Percentiles rank a stretch among this genome's conserved stretches.
phyloP scores from a whole-genome alignment of 2,888 invertebrate genomes.

The Cheilosia grossa region DNA sequence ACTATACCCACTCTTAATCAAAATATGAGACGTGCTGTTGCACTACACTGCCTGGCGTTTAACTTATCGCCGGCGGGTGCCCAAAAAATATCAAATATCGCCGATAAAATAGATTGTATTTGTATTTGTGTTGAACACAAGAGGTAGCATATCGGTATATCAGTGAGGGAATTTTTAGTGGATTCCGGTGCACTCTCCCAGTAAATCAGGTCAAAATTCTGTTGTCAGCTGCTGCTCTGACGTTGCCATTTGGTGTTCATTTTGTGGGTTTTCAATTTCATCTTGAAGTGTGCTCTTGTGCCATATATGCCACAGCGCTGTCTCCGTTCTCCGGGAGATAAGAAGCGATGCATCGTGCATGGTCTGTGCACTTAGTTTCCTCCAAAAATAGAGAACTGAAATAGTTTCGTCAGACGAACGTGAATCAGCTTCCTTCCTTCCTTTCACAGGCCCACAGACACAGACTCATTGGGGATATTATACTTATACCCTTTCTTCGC shows the following conservation, averaged over 20 bases:
- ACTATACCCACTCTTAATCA: constrained; percentile 29
- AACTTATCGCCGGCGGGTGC: background rate
- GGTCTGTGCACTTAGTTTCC: constrained; percentile 10
- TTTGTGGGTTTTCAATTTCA: constrained; percentile 11
- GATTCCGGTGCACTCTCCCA: constrained; percentile 5
- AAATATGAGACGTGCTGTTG: constrained; percentile 33
- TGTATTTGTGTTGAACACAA: constrained; percentile 2
- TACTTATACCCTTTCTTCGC: constrained; percentile 1
- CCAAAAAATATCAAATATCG: constrained; percentile 60
- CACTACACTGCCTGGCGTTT: constrained; percentile 37
- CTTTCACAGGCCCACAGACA: constrained; percentile 4
- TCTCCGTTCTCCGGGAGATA: constrained; percentile 39
- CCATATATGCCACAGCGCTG: background rate
- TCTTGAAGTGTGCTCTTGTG: constrained; percentile 34
- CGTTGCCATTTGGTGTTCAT: background rate
- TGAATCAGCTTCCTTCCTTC: constrained; percentile 63
- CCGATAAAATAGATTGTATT: constrained; percentile 53
- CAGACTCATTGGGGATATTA: constrained; percentile 9
- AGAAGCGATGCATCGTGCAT: constrained; percentile 30
- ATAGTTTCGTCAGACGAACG: constrained; percentile 41
- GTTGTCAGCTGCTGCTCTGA: constrained; percentile 26
- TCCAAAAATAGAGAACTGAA: constrained; percentile 61
- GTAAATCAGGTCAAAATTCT: constrained; percentile 56
- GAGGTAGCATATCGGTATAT: constrained; percentile 21
- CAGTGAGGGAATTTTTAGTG: constrained; percentile 27